phyloP scores from a whole-genome alignment of 2,113 vertebrate genomes.

The Speoplatyrhinus poulsoni region DNA sequence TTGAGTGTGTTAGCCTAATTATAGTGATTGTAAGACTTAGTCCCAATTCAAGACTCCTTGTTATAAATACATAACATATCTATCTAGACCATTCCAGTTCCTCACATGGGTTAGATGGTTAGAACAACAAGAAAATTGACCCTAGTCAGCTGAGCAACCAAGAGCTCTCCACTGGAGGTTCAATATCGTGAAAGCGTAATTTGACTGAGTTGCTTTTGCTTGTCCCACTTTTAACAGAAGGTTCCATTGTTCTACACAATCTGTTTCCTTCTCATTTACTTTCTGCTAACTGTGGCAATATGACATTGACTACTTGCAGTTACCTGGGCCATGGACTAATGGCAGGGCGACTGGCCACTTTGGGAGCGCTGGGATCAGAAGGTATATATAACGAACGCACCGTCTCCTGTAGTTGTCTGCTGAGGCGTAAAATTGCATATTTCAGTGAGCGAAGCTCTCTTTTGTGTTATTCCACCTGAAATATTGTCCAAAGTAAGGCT shows the following conservation, averaged over 20 bases:
- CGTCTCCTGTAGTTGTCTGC: slow-evolving; percentile 9
- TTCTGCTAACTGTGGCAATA: slow-evolving; percentile 10
- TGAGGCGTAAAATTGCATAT: not conserved
- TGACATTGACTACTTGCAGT: slow-evolving; percentile 68
- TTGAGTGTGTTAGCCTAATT: too few relatives aligned
- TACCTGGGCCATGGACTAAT: slow-evolving; percentile 95
- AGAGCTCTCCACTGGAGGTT: not conserved
- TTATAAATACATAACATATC: not conserved
- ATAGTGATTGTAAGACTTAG: not conserved
- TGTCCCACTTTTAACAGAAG: slow-evolving; percentile 26
- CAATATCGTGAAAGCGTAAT: not conserved
- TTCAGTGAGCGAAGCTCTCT: slow-evolving; percentile 12
- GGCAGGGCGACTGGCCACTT: slow-evolving; percentile 85
- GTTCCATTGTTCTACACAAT: slow-evolving; percentile 6
- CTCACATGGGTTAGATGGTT: too few relatives aligned
- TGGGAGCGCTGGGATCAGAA: slow-evolving; percentile 84
- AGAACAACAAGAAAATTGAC: too few relatives aligned
- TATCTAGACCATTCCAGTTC: too few relatives aligned
- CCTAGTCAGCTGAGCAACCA: slow-evolving; percentile 1
- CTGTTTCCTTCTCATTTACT: slow-evolving; percentile 3
- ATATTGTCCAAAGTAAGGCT: not conserved
- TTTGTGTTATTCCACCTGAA: not conserved
- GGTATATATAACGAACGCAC: slow-evolving; percentile 68
- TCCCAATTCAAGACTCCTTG: not conserved
- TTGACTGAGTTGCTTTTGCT: slow-evolving; percentile 11